Base-by-base conservation (phyloP, 1,140 invertebrate species). In the Drosophila obscura region DNA sequence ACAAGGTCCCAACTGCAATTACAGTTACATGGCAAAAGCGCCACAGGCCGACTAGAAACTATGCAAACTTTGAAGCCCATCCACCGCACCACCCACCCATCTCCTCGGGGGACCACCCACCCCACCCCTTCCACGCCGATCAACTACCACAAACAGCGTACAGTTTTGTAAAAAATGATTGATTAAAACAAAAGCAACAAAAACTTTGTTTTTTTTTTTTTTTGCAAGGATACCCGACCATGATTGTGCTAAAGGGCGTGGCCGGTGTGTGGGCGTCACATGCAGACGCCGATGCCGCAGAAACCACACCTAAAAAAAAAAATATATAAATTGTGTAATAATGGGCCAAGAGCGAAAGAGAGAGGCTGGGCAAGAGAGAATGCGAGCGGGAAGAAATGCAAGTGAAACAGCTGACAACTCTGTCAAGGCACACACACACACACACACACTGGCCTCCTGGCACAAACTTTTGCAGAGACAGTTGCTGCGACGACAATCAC, bases 351-450 rank as follows among this genome's bases (percentile, higher is more conserved):
- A 67, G 50, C 22, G 15, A 57, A 19, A 26, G 50, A 55, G 63
- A 81, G 49, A 81, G 45, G 19, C 35, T 9, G 46, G 35, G 22
- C 28, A 53, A 19, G 26, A 31, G 52, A 58, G 35, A 26, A 39
- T n/a, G 8, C 28, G 46, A 56, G 65, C 39, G 55, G 43, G 22
- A n/a, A 59, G 63, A 51, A 85, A 87, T 85, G 83, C 82, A 88
- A 74, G 82, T 71, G 64, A 71, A 87, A 87, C 82, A 87, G 82
- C 82, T 87, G 82, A 87, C 82, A 87, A 88, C 83, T 88, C 83
- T 87, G 83, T 76, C 77, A 77, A 71, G 11, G 22, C 64, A 60
- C 56, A 44, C 56, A 45, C 68, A 81, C 58, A 63, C 45, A 61
- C 46, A 63, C 31, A 63, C 44, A 71, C 16, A 58, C 13, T 60